Evolutionary conservation across 2,797 vertebrate genomes (phyloP).

Genomic region (Pseudochirops cupreus): DNA sequence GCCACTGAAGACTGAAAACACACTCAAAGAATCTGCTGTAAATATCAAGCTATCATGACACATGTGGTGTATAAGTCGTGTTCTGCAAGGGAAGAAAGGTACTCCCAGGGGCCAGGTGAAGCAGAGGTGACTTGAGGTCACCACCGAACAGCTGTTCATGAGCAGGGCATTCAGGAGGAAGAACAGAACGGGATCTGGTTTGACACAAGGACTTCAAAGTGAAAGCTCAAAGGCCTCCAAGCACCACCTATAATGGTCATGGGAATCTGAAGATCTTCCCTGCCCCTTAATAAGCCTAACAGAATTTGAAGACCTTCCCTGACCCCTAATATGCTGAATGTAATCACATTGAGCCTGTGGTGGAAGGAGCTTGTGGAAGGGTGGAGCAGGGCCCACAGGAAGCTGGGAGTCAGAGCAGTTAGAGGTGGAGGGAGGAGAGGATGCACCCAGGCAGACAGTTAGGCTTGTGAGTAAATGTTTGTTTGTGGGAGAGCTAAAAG

Average conservation of each 20-base stretch:
- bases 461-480: no score
- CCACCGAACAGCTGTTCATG: slow-evolving; percentile 9
- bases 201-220: not conserved
- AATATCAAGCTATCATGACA: slow-evolving; percentile 63
- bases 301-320: no score
- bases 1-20: slow-evolving; percentile 35
- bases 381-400: no score
- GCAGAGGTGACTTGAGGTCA: slow-evolving; percentile 53
- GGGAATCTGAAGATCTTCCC: no score
- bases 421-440: no score
- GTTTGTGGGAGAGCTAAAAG: no score
- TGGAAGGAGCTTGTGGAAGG: no score
- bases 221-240: not conserved
- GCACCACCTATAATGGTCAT: not conserved
- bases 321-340: no score
- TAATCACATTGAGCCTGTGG: no score
- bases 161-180: slow-evolving; percentile 49
- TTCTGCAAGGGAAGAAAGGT: slow-evolving; percentile 47
- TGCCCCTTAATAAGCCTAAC: no score
- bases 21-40: slow-evolving; percentile 36
- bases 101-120: slow-evolving; percentile 31
- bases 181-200: not conserved
- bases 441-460: no score
- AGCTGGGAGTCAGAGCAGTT: no score
- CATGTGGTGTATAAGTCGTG: slow-evolving; percentile 56